These are phyloP conservation scores for Otus sunia DNA, from an alignment of 2,113 vertebrate species.

Conservation along the genomic window DNA sequence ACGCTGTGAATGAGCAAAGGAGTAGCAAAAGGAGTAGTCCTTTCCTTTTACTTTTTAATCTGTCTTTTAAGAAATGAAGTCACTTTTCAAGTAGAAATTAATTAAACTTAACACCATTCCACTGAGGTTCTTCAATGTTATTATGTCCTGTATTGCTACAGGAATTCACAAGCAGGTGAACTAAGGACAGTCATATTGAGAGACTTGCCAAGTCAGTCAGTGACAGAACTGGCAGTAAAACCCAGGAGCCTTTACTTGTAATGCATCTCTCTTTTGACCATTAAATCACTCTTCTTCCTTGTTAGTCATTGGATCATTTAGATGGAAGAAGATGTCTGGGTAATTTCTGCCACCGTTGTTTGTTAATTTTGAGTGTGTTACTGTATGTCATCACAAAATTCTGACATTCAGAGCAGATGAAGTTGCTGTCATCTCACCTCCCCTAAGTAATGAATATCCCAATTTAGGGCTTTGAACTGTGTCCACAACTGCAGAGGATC, in stretches of 20 bases:
- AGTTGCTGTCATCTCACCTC: constrained; percentile 62
- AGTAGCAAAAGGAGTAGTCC: not conserved
- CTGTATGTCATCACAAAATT: constrained; percentile 36
- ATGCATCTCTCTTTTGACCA: not conserved
- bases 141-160: not conserved
- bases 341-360: constrained; percentile 16
- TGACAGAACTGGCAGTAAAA: constrained; percentile 24
- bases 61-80: not conserved
- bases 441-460: constrained; percentile 71
- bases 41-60: not conserved
- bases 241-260: not conserved
- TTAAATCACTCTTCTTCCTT: not conserved
- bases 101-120: not conserved
- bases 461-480: constrained; percentile 51
- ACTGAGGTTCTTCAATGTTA: not conserved
- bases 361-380: constrained; percentile 41
- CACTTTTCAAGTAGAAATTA: not conserved
- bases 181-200: not conserved
- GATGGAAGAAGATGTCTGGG: not conserved
- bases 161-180: not conserved
- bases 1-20: not conserved
- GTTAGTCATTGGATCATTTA: not conserved
- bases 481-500: not conserved
- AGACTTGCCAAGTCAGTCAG: constrained; percentile 8
- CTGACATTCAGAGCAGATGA: constrained; percentile 66